Conservation (phyloP, 2,113 vertebrate genomes). For the Andinoacara biseriatus region DNA sequence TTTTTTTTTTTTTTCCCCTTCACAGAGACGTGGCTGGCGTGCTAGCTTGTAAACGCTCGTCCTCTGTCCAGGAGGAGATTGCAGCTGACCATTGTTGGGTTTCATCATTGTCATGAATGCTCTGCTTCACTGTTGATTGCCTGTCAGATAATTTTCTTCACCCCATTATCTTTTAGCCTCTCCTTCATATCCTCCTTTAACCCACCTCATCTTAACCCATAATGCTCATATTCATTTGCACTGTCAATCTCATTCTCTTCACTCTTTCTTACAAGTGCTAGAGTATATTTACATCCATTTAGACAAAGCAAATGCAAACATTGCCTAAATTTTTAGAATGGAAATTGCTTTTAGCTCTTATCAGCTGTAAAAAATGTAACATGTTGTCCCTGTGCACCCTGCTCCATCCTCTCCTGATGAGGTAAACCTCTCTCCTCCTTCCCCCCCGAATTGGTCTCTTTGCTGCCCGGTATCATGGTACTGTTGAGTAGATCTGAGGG, state of each 20-base stretch:
- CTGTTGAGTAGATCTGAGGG: conserved; percentile 55
- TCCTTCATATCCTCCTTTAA: conserved; percentile 25
- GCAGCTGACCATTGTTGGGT: conserved; percentile 63
- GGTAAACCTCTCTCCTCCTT: conserved; percentile 4
- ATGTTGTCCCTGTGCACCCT: not conserved
- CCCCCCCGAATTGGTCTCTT: conserved; percentile 6
- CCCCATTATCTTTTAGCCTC: conserved; percentile 41
- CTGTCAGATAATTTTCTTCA: conserved; percentile 47
- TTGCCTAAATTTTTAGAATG: not conserved
- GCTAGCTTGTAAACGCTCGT: conserved; percentile 21
- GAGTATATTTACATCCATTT: conserved; percentile 21
- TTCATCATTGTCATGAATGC: conserved; percentile 58
- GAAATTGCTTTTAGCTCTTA: conserved; percentile 25
- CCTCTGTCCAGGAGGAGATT: conserved; percentile 52
- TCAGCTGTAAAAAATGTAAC: conserved; percentile 9
- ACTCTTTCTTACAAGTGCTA: not conserved
- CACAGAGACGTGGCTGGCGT: conserved; percentile 11
- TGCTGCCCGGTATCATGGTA: conserved; percentile 36
- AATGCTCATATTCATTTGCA: conserved; percentile 10
- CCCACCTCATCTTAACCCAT: conserved; percentile 12
- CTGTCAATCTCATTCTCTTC: conserved; percentile 36
- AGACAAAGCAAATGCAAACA: conserved; percentile 28
- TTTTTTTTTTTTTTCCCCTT: conserved; percentile 12
- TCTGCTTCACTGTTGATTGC: conserved; percentile 32
- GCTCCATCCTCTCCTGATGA: not conserved